A percentile compares a stretch with the other conserved stretches of the same genome.
These are phyloP conservation scores for Cossypha dichroa DNA, from an alignment of 2,797 vertebrate species.

Conservation along the genomic window DNA sequence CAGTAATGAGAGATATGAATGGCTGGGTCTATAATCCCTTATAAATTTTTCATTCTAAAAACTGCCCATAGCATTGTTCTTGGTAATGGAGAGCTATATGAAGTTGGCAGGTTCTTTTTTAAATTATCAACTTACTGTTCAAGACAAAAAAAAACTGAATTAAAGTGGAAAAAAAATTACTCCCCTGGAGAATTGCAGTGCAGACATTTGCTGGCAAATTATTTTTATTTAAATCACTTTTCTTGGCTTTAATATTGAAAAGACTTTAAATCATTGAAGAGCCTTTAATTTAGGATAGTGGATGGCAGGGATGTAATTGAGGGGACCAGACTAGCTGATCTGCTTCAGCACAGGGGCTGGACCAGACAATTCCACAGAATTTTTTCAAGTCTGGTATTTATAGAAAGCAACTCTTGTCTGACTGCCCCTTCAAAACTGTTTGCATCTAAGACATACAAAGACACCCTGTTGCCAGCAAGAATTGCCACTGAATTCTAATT, in stretches of 20 bases:
- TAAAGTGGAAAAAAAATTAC: not conserved
- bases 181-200: not conserved
- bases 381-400: not conserved
- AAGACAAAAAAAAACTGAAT: not conserved
- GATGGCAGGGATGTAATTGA: not conserved
- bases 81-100: not conserved
- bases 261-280: constrained; percentile 12
- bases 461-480: not conserved
- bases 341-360: not conserved
- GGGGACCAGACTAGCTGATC: constrained; percentile 4
- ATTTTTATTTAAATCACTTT: constrained; percentile 50
- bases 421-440: not conserved
- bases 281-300: constrained; percentile 41
- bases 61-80: not conserved
- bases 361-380: not conserved
- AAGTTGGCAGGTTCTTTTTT: not conserved
- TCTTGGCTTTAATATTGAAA: constrained; percentile 44
- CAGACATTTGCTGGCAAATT: constrained; percentile 21
- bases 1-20: not conserved
- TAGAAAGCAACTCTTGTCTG: not conserved
- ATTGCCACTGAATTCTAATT: not conserved
- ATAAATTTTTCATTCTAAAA: constrained; percentile 37
- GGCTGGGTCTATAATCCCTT: not conserved
- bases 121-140: not conserved
- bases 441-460: not conserved